Evolutionary conservation across 2,797 vertebrate genomes (phyloP).

Genomic region (Alexandromys oeconomus): DNA sequence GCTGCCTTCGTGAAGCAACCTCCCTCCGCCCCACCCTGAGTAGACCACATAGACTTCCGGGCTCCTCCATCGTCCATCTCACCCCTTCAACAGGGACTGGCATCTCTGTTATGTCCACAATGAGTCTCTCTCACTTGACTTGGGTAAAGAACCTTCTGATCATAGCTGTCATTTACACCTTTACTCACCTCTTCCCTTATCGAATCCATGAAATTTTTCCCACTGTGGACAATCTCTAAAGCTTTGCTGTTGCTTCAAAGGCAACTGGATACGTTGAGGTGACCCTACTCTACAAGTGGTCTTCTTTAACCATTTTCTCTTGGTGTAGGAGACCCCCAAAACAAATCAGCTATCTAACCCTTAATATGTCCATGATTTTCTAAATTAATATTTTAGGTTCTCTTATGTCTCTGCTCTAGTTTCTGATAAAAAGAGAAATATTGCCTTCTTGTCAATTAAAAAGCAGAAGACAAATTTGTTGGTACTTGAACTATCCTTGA

Average conservation of each 20-base stretch:
- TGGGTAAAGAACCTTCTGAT: not conserved
- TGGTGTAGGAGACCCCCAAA: not conserved
- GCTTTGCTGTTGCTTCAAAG: not conserved
- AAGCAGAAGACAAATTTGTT: conserved; percentile 6
- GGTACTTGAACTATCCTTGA: not conserved
- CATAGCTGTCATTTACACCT: not conserved
- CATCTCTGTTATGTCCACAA: not conserved
- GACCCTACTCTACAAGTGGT: not conserved
- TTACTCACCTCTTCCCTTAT: not conserved
- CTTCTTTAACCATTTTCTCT: not conserved
- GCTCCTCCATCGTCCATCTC: not conserved
- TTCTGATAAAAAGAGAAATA: not conserved
- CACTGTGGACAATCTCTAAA: not conserved
- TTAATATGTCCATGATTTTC: not conserved
- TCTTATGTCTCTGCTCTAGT: not conserved
- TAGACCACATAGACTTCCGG: not conserved
- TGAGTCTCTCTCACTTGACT: not conserved
- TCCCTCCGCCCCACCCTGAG: accelerated
- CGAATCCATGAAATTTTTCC: not conserved
- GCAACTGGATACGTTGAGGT: not conserved
- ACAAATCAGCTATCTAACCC: not conserved
- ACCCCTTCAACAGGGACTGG: not conserved
- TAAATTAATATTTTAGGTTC: not conserved
- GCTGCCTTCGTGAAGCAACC: not conserved
- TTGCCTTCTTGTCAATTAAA: not conserved